Base-by-base conservation (phyloP, 2,113 vertebrate genomes). In the Dipodomys ordii region DNA sequence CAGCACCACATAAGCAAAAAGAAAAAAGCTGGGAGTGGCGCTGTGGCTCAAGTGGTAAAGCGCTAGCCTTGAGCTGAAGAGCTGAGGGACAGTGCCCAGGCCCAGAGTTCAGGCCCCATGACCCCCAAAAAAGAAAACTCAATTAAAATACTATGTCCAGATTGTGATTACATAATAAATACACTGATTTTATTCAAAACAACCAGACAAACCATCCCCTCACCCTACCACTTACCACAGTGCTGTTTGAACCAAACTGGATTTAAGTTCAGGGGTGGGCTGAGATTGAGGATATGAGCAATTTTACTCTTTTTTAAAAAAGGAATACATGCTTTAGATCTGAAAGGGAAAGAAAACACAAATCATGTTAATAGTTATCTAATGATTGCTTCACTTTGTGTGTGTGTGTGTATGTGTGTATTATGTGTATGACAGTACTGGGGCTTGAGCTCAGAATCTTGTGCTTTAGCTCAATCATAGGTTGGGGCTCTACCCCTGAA, bases 191-290 rank as follows among this genome's bases (percentile, higher is more conserved):
- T 83, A 92, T 81, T 90, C 39, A 88, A 69, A 95, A 80, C 32
- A 93, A 83, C 16, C n/a, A 92, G 81, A 82, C 28, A 73, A 82
- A 68, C 12, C 85, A 80, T 25, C 9, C 62, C 81, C 46, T 92
- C 53, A 57, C 39, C 46, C 71, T 84, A 80, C 7, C 64, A 98
- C 98, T 97, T 97, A 98, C 98, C 98, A 95, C 98, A 98, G 94
- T 99, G 99, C 96, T 99, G 99, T 97, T 99, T 99, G 97, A 99
- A 99, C 99, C 99, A 99, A 78, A 99, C 0, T 11, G 99, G 99
- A 94, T 99, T 99, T 78, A 99, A 95, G 97, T 99, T 99, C 95
- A 99, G 98, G 0, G 99, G 99, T 19, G 99, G 99, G 6, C 99
- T 99, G 94, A 99, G 98, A 96, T 99, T 99, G 83, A 99, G 98